phyloP scores from a whole-genome alignment of 92 coral and sea anemone species.

The Pocillopora meandrina region DNA sequence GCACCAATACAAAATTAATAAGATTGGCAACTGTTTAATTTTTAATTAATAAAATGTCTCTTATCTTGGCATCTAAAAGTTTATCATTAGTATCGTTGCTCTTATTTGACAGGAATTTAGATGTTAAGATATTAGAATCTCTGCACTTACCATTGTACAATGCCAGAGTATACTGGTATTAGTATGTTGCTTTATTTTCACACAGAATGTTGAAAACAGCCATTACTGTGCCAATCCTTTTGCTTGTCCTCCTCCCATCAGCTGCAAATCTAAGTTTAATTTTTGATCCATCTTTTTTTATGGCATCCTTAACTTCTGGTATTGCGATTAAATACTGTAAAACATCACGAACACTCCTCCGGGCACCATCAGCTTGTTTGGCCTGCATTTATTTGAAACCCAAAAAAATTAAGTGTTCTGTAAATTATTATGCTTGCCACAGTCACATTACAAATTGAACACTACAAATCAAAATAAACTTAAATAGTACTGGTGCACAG shows the following conservation, averaged over 20 bases:
- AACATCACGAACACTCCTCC: no score
- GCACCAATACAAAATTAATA: slow-evolving; percentile 12
- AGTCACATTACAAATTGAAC: slow-evolving; percentile 1
- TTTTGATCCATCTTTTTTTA: no score
- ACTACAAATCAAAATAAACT: neutral
- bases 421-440: neutral
- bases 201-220: slow-evolving; percentile 15
- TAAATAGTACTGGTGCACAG: neutral
- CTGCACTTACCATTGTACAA: slow-evolving; percentile 12
- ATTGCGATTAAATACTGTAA: no score
- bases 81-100: neutral
- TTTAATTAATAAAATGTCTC: neutral
- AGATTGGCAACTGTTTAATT: slow-evolving; percentile 13
- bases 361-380: no score
- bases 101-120: no score
- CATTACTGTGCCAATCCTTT: no score
- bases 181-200: slow-evolving; percentile 18
- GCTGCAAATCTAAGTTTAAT: no score
- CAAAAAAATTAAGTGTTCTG: neutral
- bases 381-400: slow-evolving; percentile 7
- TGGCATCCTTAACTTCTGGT: no score
- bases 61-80: neutral
- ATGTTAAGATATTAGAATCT: neutral
- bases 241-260: no score
- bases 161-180: slow-evolving; percentile 39